Evolutionary conservation across 2,113 vertebrate species (phyloP).

Genomic region (Lepidothrix coronata): DNA sequence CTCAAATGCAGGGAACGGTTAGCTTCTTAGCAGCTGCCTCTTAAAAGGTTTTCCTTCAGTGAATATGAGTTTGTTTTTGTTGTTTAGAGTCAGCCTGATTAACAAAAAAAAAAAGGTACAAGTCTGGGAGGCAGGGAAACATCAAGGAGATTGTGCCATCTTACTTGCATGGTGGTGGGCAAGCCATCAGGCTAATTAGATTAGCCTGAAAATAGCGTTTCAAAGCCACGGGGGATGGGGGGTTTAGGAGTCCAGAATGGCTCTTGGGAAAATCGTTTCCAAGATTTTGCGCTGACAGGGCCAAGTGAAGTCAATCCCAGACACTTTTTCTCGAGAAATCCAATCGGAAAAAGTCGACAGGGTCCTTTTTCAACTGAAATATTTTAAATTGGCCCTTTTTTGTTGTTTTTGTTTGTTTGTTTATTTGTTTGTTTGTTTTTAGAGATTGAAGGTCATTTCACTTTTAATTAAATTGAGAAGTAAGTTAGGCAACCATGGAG

Average conservation of each 20-base stretch:
- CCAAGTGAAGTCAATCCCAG: background rate
- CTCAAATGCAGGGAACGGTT: background rate
- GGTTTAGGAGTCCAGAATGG: background rate
- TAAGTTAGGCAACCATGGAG: background rate
- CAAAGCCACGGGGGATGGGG: background rate
- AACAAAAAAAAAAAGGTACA: background rate
- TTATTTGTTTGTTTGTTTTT: background rate
- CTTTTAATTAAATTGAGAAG: background rate
- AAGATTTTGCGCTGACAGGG: rapidly evolving
- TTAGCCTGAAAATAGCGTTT: background rate
- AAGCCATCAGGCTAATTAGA: constrained; percentile 23
- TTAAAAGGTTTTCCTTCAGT: background rate
- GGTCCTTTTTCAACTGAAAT: background rate
- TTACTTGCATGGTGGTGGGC: background rate
- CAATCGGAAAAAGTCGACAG: background rate
- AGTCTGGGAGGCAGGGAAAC: background rate
- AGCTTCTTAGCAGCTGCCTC: background rate
- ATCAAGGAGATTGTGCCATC: background rate
- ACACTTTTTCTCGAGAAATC: background rate
- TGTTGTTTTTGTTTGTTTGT: too few relatives aligned
- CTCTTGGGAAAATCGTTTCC: background rate
- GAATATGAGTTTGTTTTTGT: background rate
- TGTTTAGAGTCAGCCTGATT: background rate
- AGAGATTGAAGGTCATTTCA: background rate
- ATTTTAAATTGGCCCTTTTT: background rate